Conservation (phyloP, 2,113 vertebrate species). For the Syngnathoides biaculeatus region DNA sequence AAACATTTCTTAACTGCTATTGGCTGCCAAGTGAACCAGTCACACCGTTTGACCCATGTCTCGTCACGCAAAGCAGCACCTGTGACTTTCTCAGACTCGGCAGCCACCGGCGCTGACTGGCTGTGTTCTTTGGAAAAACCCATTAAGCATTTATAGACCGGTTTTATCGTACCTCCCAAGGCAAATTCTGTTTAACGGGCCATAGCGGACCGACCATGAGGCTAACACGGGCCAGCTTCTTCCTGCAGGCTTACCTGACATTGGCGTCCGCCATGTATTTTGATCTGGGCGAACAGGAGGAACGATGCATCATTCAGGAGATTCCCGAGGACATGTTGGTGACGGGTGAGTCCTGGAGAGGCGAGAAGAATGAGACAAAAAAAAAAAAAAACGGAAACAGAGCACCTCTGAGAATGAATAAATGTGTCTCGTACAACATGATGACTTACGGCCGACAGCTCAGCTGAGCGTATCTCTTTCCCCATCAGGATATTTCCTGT, state of each 20-base stretch:
- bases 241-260: slow-evolving; percentile 63
- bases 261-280: slow-evolving; percentile 81
- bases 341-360: slow-evolving; percentile 73
- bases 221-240: slow-evolving; percentile 43
- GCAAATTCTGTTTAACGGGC: slow-evolving; percentile 25
- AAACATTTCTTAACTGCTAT: slow-evolving; percentile 10
- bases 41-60: slow-evolving; percentile 28
- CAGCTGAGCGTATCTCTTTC: slow-evolving; percentile 29
- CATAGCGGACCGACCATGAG: slow-evolving; percentile 39
- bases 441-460: neutral
- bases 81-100: slow-evolving; percentile 67
- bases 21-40: slow-evolving; percentile 47
- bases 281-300: slow-evolving; percentile 81
- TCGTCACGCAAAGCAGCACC: slow-evolving; percentile 58
- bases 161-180: neutral
- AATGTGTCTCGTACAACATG: neutral
- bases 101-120: slow-evolving; percentile 3
- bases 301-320: slow-evolving; percentile 90
- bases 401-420: neutral
- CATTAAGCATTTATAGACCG: slow-evolving; percentile 5
- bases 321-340: slow-evolving; percentile 80
- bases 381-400: no score
- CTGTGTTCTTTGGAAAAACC: neutral
- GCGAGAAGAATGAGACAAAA: slow-evolving; percentile 1
- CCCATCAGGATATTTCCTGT: slow-evolving; percentile 79